Evolutionary conservation across 2,888 invertebrate genomes (phyloP), one percentile per base, ranked within the genome.

Genomic region (Trimorus sp.): DNA sequence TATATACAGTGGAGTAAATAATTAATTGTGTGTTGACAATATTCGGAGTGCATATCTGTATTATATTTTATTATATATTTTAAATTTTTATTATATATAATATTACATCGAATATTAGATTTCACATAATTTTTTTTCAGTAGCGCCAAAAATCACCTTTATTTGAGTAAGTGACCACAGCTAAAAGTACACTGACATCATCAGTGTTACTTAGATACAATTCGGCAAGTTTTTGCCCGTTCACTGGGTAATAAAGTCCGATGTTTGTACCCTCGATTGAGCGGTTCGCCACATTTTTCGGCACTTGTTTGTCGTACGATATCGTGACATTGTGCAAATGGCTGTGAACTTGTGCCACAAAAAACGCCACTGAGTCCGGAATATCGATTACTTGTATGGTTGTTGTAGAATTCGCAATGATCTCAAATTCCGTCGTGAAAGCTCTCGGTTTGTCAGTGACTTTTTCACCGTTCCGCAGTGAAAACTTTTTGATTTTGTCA

Each of bases 291-390:
- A 84, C 83, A 12, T 80, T 85, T 37, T 80, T 75, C 63, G 74
- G 59, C n/a, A 59, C 37, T 60, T 45, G 69, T 60, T 79, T 89
- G 78, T 92, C 90, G 79, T 92, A 93, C 36, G 94, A 93, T 48
- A 95, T 86, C 0, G 93, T 93, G 0, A 95, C 88, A 89, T 94
- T 93, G 76, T 93, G 89, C 12, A 93, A 84, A 83, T 94, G 93
- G 60, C 93, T 93, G 88, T 96, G 96, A 5, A 93, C 93, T 94
- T 96, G 95, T 51, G 95, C 90, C 74, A 95, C 89, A 15, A 95
- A 91, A 87, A 94, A 96, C 0, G 92, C 91, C 42, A 94, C 89
- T 73, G 90, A 89, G 0, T 89, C 84, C 11, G 93, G 92, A 1
- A 93, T 90, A 87, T 93, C 87, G 0, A 79, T 87, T 42, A 95